These are phyloP conservation scores for Tamias sibiricus DNA, from an alignment of 2,113 vertebrate species.

Conservation along the genomic window DNA sequence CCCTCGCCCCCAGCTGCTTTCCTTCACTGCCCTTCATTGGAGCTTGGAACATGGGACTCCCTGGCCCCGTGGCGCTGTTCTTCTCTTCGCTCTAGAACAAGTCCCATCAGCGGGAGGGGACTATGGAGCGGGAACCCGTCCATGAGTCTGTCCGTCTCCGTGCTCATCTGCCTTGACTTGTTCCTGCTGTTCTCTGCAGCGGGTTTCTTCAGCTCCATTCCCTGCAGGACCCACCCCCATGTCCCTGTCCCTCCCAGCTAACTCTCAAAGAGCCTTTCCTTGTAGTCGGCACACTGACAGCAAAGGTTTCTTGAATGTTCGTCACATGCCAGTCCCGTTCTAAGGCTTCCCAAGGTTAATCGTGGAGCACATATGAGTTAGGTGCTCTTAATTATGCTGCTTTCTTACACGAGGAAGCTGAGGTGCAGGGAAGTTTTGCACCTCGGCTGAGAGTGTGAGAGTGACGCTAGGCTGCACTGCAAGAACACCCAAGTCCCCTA, in stretches of 20 bases:
- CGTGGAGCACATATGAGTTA: background rate
- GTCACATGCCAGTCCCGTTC: no score
- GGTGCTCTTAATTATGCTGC: background rate
- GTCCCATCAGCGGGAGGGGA: background rate
- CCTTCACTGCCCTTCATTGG: background rate
- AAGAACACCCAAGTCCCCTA: background rate
- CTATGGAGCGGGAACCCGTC: no score
- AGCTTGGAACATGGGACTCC: background rate
- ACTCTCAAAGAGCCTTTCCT: background rate
- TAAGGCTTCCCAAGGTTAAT: background rate
- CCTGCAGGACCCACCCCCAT: accelerated
- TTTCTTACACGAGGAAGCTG: background rate
- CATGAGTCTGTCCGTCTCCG: background rate
- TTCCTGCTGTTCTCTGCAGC: background rate
- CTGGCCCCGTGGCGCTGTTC: accelerated
- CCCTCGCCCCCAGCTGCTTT: background rate
- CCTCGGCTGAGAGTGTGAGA: background rate
- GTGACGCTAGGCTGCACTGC: no score
- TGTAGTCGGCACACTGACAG: background rate
- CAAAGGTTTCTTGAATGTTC: background rate
- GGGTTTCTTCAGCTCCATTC: background rate
- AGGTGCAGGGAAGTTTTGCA: background rate
- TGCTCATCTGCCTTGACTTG: background rate
- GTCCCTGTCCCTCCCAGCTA: background rate
- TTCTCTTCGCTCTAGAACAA: background rate